Evolutionary conservation across 2,888 invertebrate genomes (phyloP), one percentile per base, ranked within the genome.

Genomic region (Emesis furor): DNA sequence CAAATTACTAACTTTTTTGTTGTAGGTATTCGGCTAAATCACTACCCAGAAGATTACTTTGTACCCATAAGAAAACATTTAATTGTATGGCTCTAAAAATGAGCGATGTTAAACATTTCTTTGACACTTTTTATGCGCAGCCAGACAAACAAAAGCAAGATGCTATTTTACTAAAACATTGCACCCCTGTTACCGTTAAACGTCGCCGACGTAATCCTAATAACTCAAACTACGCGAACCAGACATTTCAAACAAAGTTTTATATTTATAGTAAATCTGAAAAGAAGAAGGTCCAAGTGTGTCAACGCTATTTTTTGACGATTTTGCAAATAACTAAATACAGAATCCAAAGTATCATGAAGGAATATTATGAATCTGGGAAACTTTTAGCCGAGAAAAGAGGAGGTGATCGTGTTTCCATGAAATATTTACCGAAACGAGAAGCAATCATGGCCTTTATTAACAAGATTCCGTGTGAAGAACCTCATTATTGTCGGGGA

Each of bases 1-100:
- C 8, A 59, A 59, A 59, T 59, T 59, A 35, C 6, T 14, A 55
- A 17, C 4, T 59, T 59, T 59, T 12, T 59, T 14, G 51, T 78
- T 82, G 35, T 82, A 78, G 75, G 73, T 82, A 82, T 82, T 77
- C 82, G 65, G 73, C 76, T 30, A 82, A 79, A 55, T 67, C 51
- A 65, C 78, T 79, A 32, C 79, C 78, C 30, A 73, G 39, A 76
- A 76, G 74, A 73, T 69, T 77, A 37, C 74, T 79, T 62, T 83
- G 77, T 77, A 51, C 51, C 37, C 79, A 79, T 67, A 76, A 82
- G 67, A 82, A 82, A 74, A 51, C 68, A 14, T 82, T 82, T 78
- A 68, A 59, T 51, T 82, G 81, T 67, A 78, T 78, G 65, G 30
- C 24, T 67, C 51, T 73, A 51, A 51, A 17, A 73, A 73, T 73